Conservation (phyloP, 2,797 vertebrate species). For the Myotis pilosus region DNA sequence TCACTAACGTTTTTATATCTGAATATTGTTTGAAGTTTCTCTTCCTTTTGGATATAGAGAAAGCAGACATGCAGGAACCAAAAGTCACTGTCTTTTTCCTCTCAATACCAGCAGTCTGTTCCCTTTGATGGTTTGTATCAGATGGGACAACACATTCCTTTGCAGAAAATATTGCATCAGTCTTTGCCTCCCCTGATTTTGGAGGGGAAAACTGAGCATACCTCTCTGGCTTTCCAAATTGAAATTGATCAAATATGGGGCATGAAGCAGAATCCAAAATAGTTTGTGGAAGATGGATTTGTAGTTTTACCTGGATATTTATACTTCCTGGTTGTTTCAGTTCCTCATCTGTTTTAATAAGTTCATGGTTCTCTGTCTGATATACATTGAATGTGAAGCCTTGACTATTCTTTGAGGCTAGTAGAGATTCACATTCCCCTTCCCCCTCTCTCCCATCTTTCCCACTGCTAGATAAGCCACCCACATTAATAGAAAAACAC, state of each 20-base stretch:
- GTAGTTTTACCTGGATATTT: neutral
- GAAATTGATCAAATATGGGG: neutral
- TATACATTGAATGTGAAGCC: neutral
- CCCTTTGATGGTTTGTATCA: neutral
- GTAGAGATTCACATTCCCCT: neutral
- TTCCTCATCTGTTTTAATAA: neutral
- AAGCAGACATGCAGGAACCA: neutral
- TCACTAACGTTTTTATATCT: neutral
- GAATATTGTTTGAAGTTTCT: slow-evolving; percentile 19
- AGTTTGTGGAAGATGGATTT: neutral
- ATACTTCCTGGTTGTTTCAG: neutral
- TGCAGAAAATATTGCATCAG: slow-evolving; percentile 2
- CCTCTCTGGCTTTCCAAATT: neutral
- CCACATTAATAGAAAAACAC: neutral
- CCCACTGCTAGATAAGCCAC: neutral
- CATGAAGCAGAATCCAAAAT: neutral
- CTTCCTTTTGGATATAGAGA: neutral
- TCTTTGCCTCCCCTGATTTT: neutral
- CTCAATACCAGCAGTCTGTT: neutral
- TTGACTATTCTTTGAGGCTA: neutral
- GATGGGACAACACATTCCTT: neutral
- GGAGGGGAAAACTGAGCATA: neutral
- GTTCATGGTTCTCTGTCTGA: neutral
- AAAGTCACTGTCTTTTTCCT: neutral
- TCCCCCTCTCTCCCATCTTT: neutral